These are phyloP conservation scores for Bombus consobrinus DNA, from an alignment of 1,140 invertebrate genomes.

Conservation along the genomic window DNA sequence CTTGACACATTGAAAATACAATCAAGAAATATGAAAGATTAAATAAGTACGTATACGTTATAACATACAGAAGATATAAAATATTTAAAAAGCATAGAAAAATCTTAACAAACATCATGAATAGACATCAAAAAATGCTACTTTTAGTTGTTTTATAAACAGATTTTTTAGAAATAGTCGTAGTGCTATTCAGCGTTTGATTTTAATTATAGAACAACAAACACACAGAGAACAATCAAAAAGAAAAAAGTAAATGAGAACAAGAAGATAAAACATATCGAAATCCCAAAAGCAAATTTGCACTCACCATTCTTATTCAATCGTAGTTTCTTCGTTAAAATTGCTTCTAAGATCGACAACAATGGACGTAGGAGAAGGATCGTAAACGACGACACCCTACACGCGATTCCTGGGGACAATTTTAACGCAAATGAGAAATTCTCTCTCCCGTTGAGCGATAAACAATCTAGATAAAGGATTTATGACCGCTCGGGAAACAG, in stretches of 20 bases:
- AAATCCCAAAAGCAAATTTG: background rate
- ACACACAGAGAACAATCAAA: background rate
- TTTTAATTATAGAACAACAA: background rate
- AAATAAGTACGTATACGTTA: background rate
- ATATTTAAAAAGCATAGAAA: background rate
- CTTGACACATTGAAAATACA: background rate
- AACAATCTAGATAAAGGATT: conserved; percentile 73
- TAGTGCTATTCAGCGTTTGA: background rate
- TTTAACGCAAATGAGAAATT: conserved; percentile 74
- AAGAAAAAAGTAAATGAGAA: background rate
- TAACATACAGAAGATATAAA: background rate
- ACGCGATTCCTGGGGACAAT: conserved; percentile 54
- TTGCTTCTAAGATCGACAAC: background rate
- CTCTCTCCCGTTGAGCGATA: conserved; percentile 55
- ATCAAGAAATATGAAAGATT: background rate
- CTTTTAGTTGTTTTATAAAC: background rate
- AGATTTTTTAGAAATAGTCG: background rate
- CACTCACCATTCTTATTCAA: background rate
- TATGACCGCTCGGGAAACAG: conserved; percentile 67
- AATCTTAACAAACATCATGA: background rate
- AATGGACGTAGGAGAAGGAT: background rate
- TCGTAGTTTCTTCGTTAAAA: background rate
- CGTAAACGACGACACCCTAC: conserved; percentile 16
- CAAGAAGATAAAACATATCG: background rate
- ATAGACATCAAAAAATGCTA: background rate